phyloP scores from a whole-genome alignment of 1,140 invertebrate species.

The Drosophila orosa region DNA sequence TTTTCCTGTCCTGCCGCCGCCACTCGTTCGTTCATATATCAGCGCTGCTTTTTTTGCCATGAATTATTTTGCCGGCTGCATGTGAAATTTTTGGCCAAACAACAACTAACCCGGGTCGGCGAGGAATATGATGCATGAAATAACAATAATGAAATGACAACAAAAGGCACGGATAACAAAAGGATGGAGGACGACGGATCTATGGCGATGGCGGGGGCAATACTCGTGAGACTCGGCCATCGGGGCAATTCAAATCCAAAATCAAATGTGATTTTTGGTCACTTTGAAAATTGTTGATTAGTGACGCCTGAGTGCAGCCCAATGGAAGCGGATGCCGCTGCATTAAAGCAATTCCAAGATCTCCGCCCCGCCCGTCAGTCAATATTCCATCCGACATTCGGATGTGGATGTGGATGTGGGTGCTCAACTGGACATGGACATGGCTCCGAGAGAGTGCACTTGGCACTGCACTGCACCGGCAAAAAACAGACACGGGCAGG shows the following conservation, averaged over 20 bases:
- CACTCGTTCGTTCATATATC: slow-evolving; percentile 42
- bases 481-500: slow-evolving; percentile 25
- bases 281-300: slow-evolving; percentile 82
- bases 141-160: slow-evolving; percentile 83
- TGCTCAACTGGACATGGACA: slow-evolving; percentile 40
- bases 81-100: slow-evolving; percentile 69
- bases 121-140: slow-evolving; percentile 80
- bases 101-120: slow-evolving; percentile 50
- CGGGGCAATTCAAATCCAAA: slow-evolving; percentile 43
- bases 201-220: neutral
- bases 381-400: slow-evolving; percentile 21
- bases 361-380: slow-evolving; percentile 31
- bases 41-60: slow-evolving; percentile 57
- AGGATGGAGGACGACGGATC: slow-evolving; percentile 30
- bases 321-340: slow-evolving; percentile 48
- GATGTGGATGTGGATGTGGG: slow-evolving; percentile 4
- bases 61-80: slow-evolving; percentile 74
- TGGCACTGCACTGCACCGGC: slow-evolving; percentile 32
- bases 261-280: slow-evolving; percentile 81
- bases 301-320: slow-evolving; percentile 69
- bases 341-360: slow-evolving; percentile 64
- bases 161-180: slow-evolving; percentile 79
- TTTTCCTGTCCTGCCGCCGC: slow-evolving; percentile 4
- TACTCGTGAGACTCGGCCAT: neutral
- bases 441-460: slow-evolving; percentile 27